Evolutionary conservation across 2,888 invertebrate genomes (phyloP), one percentile per base, ranked within the genome.

Genomic region (Chrysomela aeneicollis): DNA sequence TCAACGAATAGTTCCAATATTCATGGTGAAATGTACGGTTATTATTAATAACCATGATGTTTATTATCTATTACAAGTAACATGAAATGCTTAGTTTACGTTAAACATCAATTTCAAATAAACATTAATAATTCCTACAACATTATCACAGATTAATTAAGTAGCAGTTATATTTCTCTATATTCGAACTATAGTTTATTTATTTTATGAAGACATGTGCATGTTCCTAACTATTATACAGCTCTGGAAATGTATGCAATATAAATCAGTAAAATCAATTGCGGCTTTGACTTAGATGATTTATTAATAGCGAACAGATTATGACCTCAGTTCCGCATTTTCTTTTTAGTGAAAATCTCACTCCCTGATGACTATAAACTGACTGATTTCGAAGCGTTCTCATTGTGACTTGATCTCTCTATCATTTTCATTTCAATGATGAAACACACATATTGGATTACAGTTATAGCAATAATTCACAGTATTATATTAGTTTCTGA

Each of bases 81-180:
- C 65, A 68, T 67, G 60, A 64, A 68, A 73, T 67, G 65, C 62
- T 60, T 60, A 70, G 73, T 74, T 73, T 74, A 74, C 70, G 70
- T 67, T 66, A 72, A 73, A 69, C 71, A 73, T 69, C 61, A 68
- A 71, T 67, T 72, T 72, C 72, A 74, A 73, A 75, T 73, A 75
- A 74, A 73, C 75, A 71, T 71, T 71, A 73, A 72, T 72, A 71
- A 67, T 69, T 71, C 69, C 71, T 66, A 70, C 66, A 69, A 71
- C 71, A n/a, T n/a, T n/a, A n/a, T n/a, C n/a, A n/a, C n/a, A n/a
- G n/a, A n/a, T n/a, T n/a, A n/a, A n/a, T n/a, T n/a, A n/a, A n/a
- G n/a, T n/a, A n/a, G n/a, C n/a, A 68, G 37, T 42, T 42, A 3
- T 42, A 42, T 42, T 42, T 42, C 42, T 42, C 35, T 19, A 17